Base-by-base conservation (phyloP, 2,888 invertebrate genomes). In the Xanthorhoe designata region DNA sequence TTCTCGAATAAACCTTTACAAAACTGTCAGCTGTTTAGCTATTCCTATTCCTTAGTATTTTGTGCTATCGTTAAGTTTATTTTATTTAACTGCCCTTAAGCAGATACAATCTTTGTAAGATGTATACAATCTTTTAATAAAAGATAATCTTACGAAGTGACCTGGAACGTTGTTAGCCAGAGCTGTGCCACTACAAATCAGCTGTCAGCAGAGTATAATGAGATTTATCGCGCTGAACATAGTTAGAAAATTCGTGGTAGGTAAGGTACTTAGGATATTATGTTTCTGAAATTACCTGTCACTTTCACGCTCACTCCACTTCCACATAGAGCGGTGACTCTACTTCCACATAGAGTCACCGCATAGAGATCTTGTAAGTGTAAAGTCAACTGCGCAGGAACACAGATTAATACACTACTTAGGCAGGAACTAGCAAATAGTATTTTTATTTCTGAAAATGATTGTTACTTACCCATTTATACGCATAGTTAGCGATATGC, bases 141-240 rank as follows among this genome's bases (percentile, higher is more conserved):
- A 88, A 87, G 84, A 88, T 89, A 88, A 89, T 90, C 84, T 80
- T 84, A 84, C 83, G 84, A 87, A 90, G 88, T 92, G 92, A 89
- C 88, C 92, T 92, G 91, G 92, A 91, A 92, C 92, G 89, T 90
- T 90, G 89, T 90, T 91, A 90, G 60, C 52, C 60, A 15, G 29
- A n/a, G 35, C 24, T 62, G 50, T 50, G 19, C 51, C 55, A 50
- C 55, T 35, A 13, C 55, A 62, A 61, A 38, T 59, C 50, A 9
- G 19, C n/a, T 59, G 32, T 13, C 9, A 32, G 1, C 9, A 32
- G 1, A 10, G 19, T 47, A 47, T 17, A 15, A 42, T 42, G 10
- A 47, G 47, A 47, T 47, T 47, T 47, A 47, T 47, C 13, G 5
- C 15, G 47, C 8, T 47, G 4, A 17, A 17, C 15, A 4, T 24